phyloP scores from a whole-genome alignment of 2,797 vertebrate species.

The Anabacerthia variegaticeps region DNA sequence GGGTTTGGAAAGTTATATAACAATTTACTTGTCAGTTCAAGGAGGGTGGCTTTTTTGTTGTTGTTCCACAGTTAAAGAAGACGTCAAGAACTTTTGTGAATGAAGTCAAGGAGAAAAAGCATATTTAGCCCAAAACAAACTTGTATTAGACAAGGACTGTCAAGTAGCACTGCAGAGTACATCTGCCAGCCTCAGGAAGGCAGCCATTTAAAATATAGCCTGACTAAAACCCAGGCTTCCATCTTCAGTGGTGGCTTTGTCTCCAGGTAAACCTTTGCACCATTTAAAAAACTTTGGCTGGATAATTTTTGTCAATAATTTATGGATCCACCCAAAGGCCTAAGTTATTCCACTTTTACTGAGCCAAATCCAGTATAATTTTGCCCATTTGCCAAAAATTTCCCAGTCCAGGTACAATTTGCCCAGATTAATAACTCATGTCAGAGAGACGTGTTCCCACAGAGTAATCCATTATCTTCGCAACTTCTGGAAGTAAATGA shows the following conservation, averaged over 20 bases:
- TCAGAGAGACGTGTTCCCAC: not conserved
- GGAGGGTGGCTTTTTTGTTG: not conserved
- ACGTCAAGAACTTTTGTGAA: not conserved
- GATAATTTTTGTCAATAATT: not conserved
- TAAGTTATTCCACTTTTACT: not conserved
- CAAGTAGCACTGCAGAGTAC: not conserved
- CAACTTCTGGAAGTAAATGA: not conserved
- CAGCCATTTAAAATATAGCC: not conserved
- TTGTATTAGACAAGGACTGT: not conserved
- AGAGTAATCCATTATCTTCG: not conserved
- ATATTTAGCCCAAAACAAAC: not conserved
- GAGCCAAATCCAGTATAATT: not conserved
- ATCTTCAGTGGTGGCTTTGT: not conserved
- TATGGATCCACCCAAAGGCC: not conserved
- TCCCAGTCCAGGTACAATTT: not conserved
- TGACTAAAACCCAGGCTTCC: not conserved
- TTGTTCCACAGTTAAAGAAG: not conserved
- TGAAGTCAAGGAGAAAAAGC: not conserved
- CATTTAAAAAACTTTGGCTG: not conserved
- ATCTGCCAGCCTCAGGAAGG: not conserved
- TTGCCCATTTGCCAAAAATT: not conserved
- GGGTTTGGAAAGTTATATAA: not conserved
- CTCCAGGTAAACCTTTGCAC: not conserved
- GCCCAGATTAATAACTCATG: not conserved
- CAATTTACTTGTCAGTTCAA: constrained; percentile 3